These are phyloP conservation scores for Litocranius walleri DNA, from an alignment of 2,113 vertebrate species.

Conservation along the genomic window DNA sequence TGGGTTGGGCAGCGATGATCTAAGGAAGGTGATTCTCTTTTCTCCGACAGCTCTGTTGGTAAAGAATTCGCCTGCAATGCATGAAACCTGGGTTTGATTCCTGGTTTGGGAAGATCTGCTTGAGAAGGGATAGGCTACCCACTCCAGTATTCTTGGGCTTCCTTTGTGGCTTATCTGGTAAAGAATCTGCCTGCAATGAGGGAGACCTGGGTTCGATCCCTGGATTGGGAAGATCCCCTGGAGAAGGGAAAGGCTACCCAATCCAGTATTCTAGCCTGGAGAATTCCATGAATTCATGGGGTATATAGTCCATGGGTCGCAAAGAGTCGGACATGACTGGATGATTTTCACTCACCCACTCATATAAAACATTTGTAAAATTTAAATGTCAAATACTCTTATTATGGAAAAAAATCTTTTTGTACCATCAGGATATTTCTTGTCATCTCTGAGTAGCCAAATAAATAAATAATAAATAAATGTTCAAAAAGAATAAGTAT, in stretches of 20 bases:
- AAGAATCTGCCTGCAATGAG: background rate
- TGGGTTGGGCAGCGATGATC: background rate
- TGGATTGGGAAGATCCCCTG: background rate
- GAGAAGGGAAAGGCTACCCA: background rate
- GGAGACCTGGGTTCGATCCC: background rate
- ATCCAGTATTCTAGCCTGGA: background rate
- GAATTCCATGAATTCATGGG: background rate
- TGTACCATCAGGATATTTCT: background rate
- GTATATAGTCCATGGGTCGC: background rate
- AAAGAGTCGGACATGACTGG: background rate
- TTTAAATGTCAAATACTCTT: constrained; percentile 40
- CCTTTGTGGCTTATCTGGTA: background rate
- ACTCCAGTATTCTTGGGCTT: background rate
- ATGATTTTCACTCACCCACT: background rate
- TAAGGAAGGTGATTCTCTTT: background rate
- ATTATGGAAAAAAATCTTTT: background rate
- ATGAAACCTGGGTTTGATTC: background rate
- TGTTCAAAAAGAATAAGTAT: background rate
- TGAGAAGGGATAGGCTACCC: background rate
- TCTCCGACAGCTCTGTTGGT: background rate
- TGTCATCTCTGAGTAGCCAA: background rate
- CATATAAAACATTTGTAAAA: background rate
- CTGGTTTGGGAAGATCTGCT: background rate
- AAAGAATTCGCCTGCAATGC: background rate
- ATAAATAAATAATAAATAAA: background rate